A percentile compares a stretch with the other conserved stretches of the same genome.
Evolutionary conservation across 1,140 invertebrate species (phyloP).

Genomic region (Listronotus bonariensis): DNA sequence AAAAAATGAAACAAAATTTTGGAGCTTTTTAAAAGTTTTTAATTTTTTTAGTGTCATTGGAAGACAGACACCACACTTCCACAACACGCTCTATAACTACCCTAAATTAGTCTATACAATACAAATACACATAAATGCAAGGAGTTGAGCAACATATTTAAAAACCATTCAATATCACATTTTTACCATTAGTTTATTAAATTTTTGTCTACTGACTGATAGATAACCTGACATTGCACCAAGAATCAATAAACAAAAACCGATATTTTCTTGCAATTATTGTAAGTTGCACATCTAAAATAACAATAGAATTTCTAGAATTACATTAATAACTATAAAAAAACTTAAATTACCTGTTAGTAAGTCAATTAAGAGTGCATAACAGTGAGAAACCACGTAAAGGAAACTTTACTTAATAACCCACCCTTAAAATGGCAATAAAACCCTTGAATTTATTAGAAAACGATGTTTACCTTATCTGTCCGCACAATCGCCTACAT

Average conservation of each 20-base stretch:
- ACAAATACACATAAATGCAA: slow-evolving; percentile 46
- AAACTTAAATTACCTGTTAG: no score
- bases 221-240: background rate
- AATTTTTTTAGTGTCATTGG: slow-evolving; percentile 49
- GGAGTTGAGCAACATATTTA: slow-evolving; percentile 46
- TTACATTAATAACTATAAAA: no score
- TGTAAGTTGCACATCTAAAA: no score
- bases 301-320: no score
- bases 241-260: slow-evolving; percentile 10
- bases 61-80: slow-evolving; percentile 50
- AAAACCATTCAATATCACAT: slow-evolving; percentile 45
- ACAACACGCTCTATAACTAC: slow-evolving; percentile 50
- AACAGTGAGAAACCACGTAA: no score
- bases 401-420: no score
- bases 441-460: no score
- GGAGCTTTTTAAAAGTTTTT: slow-evolving; percentile 23
- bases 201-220: slow-evolving; percentile 22
- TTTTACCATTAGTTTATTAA: slow-evolving; percentile 38
- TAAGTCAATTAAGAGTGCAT: no score
- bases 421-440: no score
- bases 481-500: no score
- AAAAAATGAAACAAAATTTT: no score
- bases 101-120: slow-evolving; percentile 39
- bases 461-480: no score
- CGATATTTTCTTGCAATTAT: slow-evolving; percentile 5